Base-by-base conservation (phyloP, 1,140 invertebrate genomes). In the Nomia melanderi region DNA sequence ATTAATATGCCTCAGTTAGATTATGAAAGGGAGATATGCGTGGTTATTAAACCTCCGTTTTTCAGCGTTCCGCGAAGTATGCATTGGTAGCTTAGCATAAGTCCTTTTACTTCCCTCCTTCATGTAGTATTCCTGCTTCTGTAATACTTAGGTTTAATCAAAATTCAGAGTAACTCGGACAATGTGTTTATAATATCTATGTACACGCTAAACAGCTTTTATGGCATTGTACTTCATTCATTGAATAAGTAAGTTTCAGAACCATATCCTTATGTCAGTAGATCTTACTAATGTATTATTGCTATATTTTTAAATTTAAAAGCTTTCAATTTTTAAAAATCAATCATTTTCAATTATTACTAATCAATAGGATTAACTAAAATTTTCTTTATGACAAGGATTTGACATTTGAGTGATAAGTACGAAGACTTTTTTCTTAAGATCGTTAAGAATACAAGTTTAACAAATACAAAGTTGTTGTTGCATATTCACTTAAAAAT, bases 31-130 rank as follows among this genome's bases (percentile, higher is more conserved):
- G 41, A 78, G n/a, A 39, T 12, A 23, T 47, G 39, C 33, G 39
- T 65, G 39, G 11, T 69, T 79, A 79, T 76, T 76, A 67, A 60
- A 65, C 54, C 64, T 65, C 60, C 70, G 11, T 74, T 65, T 57
- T 47, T 59, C 54, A 73, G 70, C 70, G 62, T 78, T 62, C 41
- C 62, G n/a, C 31, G 36, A 78, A 65, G 53, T 74, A 65, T 60
- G 31, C 66, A 12, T 44, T 54, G 47, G 78, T 66, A 73, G 8
- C 67, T 74, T 47, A 12, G 65, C 50, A 54, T 36, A 33, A 57
- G 14, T 44, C 27, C 31, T 36, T 47, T 75, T 47, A 69, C 29
- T 47, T 39, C 31, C 31, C 31, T 76, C 29, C 36, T 12, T 41
- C n/a, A 27, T 54, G 23, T 50, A 50, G 65, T 5, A 27, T 59